Evolutionary conservation across 2,888 invertebrate genomes (phyloP), one percentile per base, ranked within the genome.

Genomic region (Thymelicus sylvestris): DNA sequence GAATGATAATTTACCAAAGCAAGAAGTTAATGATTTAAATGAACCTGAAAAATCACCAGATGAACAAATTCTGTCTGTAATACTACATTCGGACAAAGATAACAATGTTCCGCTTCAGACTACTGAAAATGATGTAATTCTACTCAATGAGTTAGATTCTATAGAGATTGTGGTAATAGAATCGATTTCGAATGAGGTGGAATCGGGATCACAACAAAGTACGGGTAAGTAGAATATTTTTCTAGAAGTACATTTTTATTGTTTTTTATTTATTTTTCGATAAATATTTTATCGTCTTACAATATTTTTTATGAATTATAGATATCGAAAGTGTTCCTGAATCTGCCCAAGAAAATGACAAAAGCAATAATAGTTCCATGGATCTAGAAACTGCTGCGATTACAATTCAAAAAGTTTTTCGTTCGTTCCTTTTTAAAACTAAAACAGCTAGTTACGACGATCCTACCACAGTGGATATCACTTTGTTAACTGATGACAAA

Each of bases 351-450:
- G 57, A 57, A 19, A 47, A 69, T 6, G 55, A 72, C 52, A 72
- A 72, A 59, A 67, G 41, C 8, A 50, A 70, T 63, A 71, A 52
- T 15, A 77, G 63, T 41, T 48, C 75, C 73, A 68, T 95, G 93
- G 86, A 94, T 80, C 81, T 95, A 81, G 89, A 95, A 89, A 89
- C 90, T 74, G 89, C 94, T 39, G 94, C 94, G 39, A 83, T 94
- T 67, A 94, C 95, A n/a, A 95, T 95, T 79, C 95, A 95, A 82
- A 93, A 95, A 83, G 94, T 95, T 66, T 94, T 95, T 79, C 88
- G 94, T 44, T 89, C 89, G 39, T 92, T 94, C 76, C 87, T 94
- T 71, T 91, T 91, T 76, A 91, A 88, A 83, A 92, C 89, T 78
- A 86, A 91, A 83, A 86, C 86, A 60, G 90, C 90, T 19, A 93